Evolutionary conservation across 2,888 invertebrate genomes (phyloP), one percentile per base, ranked within the genome.

Genomic region (Andrena haemorrhoa): DNA sequence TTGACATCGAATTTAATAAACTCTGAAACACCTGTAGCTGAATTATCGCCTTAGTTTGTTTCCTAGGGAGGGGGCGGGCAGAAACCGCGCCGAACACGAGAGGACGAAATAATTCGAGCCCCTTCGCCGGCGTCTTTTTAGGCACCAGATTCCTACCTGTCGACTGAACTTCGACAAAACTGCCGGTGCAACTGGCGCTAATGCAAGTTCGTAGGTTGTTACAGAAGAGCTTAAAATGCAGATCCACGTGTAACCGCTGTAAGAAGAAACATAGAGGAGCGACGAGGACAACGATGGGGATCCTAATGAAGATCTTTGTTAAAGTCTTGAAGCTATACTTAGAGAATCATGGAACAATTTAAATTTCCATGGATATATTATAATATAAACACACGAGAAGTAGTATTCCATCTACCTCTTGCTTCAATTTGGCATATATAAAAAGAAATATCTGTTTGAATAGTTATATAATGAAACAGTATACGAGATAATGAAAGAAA

Each of bases 41-140:
- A 93, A 92, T 93, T 92, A 93, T 92, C 89, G 86, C 79, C 81
- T 73, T 87, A 92, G 90, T 93, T 93, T 79, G 85, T 73, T 87
- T 83, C 79, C 66, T 12, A 56, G 1, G 23, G 26, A 71, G 71
- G 47, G 64, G 35, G 16, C 4, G 58, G 35, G 51, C 79, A 84
- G 89, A 88, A 90, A 90, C 85, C 71, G 61, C 70, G 53, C 64
- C 29, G 60, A 72, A 41, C 41, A 69, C 65, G 68, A 68, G 79
- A 61, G 58, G 80, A 79, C 51, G 83, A 86, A 84, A 83, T 77
- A 87, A 84, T 83, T 56, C 72, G 47, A 66, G 73, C 74, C 65
- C 72, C 82, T 60, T 77, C 47, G 75, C 49, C 75, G 68, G 31
- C 49, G 41, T 33, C 60, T 82, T 79, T 83, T 82, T 68, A 73